Evolutionary conservation across 2,113 vertebrate species (phyloP).

Genomic region (Myiozetetes cayanensis): DNA sequence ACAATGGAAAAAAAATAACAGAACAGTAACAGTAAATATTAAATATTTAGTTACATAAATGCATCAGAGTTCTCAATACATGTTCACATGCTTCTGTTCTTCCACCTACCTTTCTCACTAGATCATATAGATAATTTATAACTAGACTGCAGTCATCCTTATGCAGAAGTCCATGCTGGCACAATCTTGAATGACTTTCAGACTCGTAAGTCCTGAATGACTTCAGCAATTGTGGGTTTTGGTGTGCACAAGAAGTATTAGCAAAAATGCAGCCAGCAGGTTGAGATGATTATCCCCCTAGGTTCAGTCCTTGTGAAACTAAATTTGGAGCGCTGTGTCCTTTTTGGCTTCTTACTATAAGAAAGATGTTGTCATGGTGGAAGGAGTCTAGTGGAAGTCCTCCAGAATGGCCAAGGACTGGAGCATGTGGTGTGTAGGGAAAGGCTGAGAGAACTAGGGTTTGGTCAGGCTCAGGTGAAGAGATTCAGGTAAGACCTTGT

Average conservation of each 20-base stretch:
- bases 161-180: neutral
- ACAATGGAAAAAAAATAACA: neutral
- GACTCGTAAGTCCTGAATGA: neutral
- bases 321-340: neutral
- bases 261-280: neutral
- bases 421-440: accelerated
- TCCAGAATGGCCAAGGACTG: neutral
- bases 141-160: neutral
- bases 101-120: neutral
- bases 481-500: neutral
- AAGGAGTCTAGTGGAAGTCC: neutral
- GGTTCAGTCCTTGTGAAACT: neutral
- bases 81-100: neutral
- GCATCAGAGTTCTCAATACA: neutral
- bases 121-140: neutral
- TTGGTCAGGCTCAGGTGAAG: neutral
- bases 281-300: accelerated
- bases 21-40: neutral
- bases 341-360: neutral
- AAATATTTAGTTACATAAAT: neutral
- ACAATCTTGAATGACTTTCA: neutral
- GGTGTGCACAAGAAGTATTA: neutral
- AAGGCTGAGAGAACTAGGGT: neutral
- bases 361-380: neutral
- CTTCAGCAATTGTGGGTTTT: neutral